phyloP scores from a whole-genome alignment of 1,140 invertebrate genomes.

The Halictus rubicundus region DNA sequence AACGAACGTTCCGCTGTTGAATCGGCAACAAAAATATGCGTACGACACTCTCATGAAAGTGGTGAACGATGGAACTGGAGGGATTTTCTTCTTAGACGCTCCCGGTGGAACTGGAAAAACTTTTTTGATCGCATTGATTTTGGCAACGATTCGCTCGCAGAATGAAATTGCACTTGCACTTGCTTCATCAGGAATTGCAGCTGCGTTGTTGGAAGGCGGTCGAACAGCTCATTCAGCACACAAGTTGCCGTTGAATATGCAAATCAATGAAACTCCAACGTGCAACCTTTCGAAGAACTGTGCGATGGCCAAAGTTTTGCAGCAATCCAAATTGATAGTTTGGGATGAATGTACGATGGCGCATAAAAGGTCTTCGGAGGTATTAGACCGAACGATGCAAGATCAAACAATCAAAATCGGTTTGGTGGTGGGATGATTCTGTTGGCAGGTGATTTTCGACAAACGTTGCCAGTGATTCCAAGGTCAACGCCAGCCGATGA shows the following conservation, averaged over 20 bases:
- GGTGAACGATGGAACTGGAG: not conserved
- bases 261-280: too few species aligned
- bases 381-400: not conserved
- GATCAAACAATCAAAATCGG: not conserved
- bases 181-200: not conserved
- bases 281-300: not conserved
- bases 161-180: not conserved
- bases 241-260: too few species aligned
- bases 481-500: not conserved
- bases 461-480: not conserved
- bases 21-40: too few species aligned
- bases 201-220: not conserved
- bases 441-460: not conserved
- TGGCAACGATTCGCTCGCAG: not conserved
- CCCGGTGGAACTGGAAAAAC: not conserved
- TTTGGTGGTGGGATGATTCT: not conserved
- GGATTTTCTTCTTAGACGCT: not conserved
- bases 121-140: not conserved
- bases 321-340: not conserved
- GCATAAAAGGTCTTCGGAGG: not conserved
- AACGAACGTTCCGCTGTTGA: too few species aligned
- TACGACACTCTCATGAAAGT: not conserved
- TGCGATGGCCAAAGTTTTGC: not conserved
- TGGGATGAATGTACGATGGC: not conserved
- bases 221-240: not conserved